Evolutionary conservation across 2,797 vertebrate genomes (phyloP).

Genomic region (Cossypha niveicapilla): DNA sequence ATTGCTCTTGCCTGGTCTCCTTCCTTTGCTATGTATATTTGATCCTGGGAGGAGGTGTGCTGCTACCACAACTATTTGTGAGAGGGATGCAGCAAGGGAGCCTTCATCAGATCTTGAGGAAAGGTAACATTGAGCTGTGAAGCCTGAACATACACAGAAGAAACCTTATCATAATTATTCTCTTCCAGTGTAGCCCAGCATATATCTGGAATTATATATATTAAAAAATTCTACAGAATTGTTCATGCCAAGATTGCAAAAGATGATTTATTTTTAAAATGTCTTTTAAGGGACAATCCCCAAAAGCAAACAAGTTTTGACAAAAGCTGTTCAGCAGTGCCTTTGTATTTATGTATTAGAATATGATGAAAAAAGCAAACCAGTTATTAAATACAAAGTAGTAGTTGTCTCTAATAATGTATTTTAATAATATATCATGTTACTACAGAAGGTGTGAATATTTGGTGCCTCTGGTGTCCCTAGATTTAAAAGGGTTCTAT

Average conservation of each 20-base stretch:
- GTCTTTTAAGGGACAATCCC: not conserved
- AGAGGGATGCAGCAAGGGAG: not conserved
- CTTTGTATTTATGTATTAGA: not conserved
- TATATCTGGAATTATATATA: not conserved
- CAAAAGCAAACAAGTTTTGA: not conserved
- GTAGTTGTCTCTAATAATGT: not conserved
- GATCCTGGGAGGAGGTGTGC: not conserved
- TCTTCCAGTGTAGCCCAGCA: not conserved
- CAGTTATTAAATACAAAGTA: not conserved
- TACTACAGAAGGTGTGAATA: not conserved
- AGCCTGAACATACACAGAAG: not conserved
- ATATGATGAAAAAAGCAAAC: not conserved
- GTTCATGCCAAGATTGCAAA: not conserved
- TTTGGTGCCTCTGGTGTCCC: not conserved
- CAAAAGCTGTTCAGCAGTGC: not conserved
- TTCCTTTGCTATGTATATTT: not conserved
- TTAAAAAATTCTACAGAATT: not conserved
- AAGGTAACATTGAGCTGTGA: not conserved
- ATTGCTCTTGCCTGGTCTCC: not conserved
- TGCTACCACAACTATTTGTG: rapidly evolving
- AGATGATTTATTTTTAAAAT: not conserved
- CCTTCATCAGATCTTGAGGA: not conserved
- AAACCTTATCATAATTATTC: not conserved
- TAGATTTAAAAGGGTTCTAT: not conserved
- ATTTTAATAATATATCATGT: not conserved